phyloP scores from a whole-genome alignment of 2,888 invertebrate species.

The Ypsolopha sequella region DNA sequence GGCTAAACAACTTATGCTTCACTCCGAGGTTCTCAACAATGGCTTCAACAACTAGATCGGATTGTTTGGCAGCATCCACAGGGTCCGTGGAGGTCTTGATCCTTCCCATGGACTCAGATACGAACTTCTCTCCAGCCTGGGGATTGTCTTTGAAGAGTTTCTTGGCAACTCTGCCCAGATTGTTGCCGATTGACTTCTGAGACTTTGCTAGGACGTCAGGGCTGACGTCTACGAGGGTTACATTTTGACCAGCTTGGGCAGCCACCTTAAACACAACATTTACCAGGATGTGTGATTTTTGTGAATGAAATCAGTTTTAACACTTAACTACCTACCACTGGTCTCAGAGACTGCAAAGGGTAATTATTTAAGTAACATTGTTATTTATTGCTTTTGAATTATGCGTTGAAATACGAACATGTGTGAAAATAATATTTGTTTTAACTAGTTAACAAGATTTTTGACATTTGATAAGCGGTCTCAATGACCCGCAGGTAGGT shows the following conservation, averaged over 20 bases:
- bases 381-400: too few relatives aligned
- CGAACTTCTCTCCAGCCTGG: constrained; percentile 75
- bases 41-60: constrained; percentile 87
- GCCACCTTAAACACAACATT: constrained; percentile 72
- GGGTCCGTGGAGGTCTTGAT: constrained; percentile 75
- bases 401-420: too few relatives aligned
- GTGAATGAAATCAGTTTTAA: too few relatives aligned
- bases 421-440: too few relatives aligned
- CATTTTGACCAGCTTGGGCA: constrained; percentile 86
- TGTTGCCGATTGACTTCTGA: constrained; percentile 75
- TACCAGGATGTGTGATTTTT: too few relatives aligned
- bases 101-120: constrained; percentile 71
- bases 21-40: constrained; percentile 86
- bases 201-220: constrained; percentile 80
- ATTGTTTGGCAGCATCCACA: constrained; percentile 70
- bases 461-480: too few relatives aligned
- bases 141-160: constrained; percentile 79
- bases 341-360: too few relatives aligned
- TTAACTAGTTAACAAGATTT: too few relatives aligned
- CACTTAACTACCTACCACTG: too few relatives aligned
- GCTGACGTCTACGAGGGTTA: constrained; percentile 84
- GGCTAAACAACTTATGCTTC: constrained; percentile 81
- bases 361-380: too few relatives aligned
- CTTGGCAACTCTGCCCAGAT: constrained; percentile 82
- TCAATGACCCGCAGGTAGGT: too few relatives aligned